Conservation (phyloP, 2,113 vertebrate species). For the Gymnocephalus cernua region DNA sequence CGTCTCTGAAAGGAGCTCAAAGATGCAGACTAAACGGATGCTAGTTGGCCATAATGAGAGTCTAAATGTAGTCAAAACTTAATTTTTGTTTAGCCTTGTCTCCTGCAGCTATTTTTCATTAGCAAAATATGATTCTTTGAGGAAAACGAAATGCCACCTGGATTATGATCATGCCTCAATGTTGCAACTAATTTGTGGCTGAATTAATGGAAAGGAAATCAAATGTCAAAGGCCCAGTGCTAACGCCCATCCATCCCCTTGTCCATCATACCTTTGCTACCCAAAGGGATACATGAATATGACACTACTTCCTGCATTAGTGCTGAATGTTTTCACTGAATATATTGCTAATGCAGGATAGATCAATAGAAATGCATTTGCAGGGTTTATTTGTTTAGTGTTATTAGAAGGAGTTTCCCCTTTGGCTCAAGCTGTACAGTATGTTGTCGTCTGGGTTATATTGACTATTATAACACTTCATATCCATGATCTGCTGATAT, state of each 20-base stretch:
- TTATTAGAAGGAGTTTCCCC: background rate
- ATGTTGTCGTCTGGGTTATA: conserved; percentile 12
- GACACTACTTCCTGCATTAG: background rate
- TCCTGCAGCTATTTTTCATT: background rate
- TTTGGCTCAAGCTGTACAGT: background rate
- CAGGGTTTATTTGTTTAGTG: background rate
- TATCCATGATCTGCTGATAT: conserved; percentile 36
- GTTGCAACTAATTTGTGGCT: background rate
- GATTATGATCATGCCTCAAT: background rate
- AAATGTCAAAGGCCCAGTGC: background rate
- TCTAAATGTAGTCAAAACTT: background rate
- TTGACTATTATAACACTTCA: background rate
- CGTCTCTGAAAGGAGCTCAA: background rate
- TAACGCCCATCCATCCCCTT: background rate
- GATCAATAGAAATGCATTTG: background rate
- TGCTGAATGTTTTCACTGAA: background rate
- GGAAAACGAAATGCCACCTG: background rate
- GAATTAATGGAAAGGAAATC: background rate
- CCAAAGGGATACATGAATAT: background rate
- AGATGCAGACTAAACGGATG: background rate
- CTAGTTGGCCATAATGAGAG: background rate
- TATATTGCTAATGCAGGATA: background rate
- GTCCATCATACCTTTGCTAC: background rate
- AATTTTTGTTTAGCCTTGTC: background rate
- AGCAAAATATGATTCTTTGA: background rate